Conservation (phyloP, 2,888 invertebrate genomes). For the Silvanus unidentatus region DNA sequence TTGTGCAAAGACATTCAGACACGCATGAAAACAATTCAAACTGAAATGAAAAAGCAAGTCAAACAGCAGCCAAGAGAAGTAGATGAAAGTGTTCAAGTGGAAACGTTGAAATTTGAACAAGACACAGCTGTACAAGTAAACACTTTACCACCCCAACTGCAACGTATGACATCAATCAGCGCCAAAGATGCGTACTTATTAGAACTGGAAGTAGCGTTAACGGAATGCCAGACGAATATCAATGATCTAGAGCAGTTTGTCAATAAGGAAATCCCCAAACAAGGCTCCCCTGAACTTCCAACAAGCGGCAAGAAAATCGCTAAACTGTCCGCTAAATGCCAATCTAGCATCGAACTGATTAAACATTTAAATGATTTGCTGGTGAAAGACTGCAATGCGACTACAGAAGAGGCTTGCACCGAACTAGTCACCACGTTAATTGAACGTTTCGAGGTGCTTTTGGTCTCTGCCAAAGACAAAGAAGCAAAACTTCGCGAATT, state of each 20-base stretch:
- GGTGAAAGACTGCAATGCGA: conserved; percentile 66
- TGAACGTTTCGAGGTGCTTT: conserved; percentile 61
- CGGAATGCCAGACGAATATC: conserved; percentile 63
- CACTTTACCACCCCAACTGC: conserved; percentile 57
- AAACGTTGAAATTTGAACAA: conserved; percentile 68
- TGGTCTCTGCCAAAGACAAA: conserved; percentile 65
- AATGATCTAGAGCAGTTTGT: conserved; percentile 62
- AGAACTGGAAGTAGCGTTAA: conserved; percentile 67
- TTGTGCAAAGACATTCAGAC: conserved; percentile 58
- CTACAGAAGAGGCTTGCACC: conserved; percentile 59
- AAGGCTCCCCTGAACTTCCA: conserved; percentile 52
- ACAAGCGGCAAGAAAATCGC: conserved; percentile 66
- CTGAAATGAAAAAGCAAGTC: conserved; percentile 39
- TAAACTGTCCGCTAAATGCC: conserved; percentile 70
- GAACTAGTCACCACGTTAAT: conserved; percentile 61
- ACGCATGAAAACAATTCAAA: conserved; percentile 48
- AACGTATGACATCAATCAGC: conserved; percentile 64
- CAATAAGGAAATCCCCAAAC: conserved; percentile 52
- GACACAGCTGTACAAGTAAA: conserved; percentile 78
- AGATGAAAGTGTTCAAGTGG: conserved; percentile 61
- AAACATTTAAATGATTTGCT: conserved; percentile 72
- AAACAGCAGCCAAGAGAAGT: conserved; percentile 44
- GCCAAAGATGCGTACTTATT: conserved; percentile 77
- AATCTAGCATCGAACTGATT: conserved; percentile 74
- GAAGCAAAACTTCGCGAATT: conserved; percentile 72